Conservation (phyloP, 2,888 invertebrate species). For the Thera britannica region DNA sequence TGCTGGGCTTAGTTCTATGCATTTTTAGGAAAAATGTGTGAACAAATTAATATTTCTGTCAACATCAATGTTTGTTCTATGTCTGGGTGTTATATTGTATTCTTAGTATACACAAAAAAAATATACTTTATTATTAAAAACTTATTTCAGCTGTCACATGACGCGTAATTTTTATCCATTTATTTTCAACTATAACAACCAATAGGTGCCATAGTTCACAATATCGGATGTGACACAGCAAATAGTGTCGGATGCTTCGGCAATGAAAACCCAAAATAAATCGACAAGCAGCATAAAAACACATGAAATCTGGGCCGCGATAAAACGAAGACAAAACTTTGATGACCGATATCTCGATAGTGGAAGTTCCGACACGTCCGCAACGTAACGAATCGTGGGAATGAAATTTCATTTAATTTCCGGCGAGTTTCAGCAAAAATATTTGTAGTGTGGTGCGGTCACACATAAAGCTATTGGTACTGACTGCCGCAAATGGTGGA, state of each 20-base stretch:
- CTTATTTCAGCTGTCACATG: too few species aligned
- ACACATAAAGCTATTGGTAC: neutral
- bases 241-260: slow-evolving; percentile 2
- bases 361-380: slow-evolving; percentile 30
- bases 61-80: too few species aligned
- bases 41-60: too few species aligned
- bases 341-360: slow-evolving; percentile 38
- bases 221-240: too few species aligned
- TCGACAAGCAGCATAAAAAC: slow-evolving; percentile 24
- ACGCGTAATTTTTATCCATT: too few species aligned
- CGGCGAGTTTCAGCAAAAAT: slow-evolving; percentile 53
- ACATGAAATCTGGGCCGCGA: slow-evolving; percentile 23
- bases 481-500: neutral
- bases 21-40: too few species aligned
- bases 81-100: too few species aligned
- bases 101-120: too few species aligned
- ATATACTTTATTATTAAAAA: too few species aligned
- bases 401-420: slow-evolving; percentile 69
- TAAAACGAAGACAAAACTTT: slow-evolving; percentile 33
- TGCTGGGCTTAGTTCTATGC: too few species aligned
- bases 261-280: slow-evolving; percentile 33
- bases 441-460: slow-evolving; percentile 14
- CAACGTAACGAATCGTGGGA: slow-evolving; percentile 45
- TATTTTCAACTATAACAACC: too few species aligned
- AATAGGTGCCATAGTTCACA: too few species aligned